Evolutionary conservation across 2,113 vertebrate genomes (phyloP).

Genomic region (Picathartes gymnocephalus): DNA sequence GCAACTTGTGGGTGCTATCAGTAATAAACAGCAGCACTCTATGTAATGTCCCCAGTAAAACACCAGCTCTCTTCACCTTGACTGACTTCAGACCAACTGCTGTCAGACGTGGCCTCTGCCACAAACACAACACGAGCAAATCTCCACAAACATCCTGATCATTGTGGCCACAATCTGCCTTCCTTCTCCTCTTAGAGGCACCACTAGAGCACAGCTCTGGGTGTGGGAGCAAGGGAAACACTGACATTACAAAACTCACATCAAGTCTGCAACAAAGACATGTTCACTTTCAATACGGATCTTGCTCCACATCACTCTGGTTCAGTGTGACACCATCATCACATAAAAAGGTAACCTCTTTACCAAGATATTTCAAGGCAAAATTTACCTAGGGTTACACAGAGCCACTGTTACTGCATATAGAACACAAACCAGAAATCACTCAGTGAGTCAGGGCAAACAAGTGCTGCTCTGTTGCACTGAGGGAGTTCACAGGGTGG

Average conservation of each 20-base stretch:
- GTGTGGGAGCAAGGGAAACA: neutral
- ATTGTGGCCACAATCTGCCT: neutral
- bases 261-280: neutral
- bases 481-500: neutral
- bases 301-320: neutral
- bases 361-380: neutral
- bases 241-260: neutral
- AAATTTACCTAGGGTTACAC: neutral
- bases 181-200: neutral
- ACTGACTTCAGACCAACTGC: neutral
- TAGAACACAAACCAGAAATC: neutral
- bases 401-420: neutral
- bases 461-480: neutral
- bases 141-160: neutral
- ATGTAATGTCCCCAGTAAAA: too few species aligned
- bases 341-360: neutral
- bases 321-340: neutral
- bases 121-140: neutral
- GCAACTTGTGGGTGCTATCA: neutral
- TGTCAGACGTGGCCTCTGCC: neutral
- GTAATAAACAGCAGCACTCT: neutral
- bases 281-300: accelerated
- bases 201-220: neutral
- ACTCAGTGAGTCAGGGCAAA: neutral
- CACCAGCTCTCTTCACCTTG: neutral